Conservation (phyloP, 2,888 invertebrate genomes). For the Trichogramma dendrolimi region DNA sequence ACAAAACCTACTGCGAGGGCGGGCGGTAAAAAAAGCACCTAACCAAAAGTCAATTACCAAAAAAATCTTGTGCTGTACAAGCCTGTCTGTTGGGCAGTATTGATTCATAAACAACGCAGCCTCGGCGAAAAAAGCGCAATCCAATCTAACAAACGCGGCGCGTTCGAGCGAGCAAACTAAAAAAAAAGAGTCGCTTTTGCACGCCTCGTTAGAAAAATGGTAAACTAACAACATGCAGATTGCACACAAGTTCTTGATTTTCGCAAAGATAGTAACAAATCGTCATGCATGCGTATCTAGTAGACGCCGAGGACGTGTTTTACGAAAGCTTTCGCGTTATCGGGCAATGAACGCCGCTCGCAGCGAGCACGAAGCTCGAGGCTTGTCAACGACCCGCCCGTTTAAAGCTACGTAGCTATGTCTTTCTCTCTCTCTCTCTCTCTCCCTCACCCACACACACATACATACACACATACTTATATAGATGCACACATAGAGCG, state of each 20-base stretch:
- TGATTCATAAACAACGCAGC: slow-evolving; percentile 19
- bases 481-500: background rate
- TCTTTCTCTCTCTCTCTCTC: too few species aligned
- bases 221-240: slow-evolving; percentile 10
- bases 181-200: slow-evolving; percentile 11
- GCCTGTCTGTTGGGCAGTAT: background rate
- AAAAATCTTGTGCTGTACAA: slow-evolving; percentile 2
- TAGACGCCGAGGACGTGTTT: too few species aligned
- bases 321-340: slow-evolving; percentile 21
- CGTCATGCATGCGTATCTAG: too few species aligned
- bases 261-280: too few species aligned
- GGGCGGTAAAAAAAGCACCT: too few species aligned
- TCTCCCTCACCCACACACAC: too few species aligned
- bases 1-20: too few species aligned
- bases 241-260: background rate
- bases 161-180: background rate
- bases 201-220: slow-evolving; percentile 16
- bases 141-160: slow-evolving; percentile 22
- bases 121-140: slow-evolving; percentile 23
- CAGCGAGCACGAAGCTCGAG: slow-evolving; percentile 6
- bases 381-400: slow-evolving; percentile 35
- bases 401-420: slow-evolving; percentile 31
- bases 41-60: slow-evolving; percentile 17
- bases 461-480: background rate
- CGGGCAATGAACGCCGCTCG: slow-evolving; percentile 29